These are phyloP conservation scores for Paedocypris micromegethes DNA, from an alignment of 2,797 vertebrate genomes.

Conservation along the genomic window DNA sequence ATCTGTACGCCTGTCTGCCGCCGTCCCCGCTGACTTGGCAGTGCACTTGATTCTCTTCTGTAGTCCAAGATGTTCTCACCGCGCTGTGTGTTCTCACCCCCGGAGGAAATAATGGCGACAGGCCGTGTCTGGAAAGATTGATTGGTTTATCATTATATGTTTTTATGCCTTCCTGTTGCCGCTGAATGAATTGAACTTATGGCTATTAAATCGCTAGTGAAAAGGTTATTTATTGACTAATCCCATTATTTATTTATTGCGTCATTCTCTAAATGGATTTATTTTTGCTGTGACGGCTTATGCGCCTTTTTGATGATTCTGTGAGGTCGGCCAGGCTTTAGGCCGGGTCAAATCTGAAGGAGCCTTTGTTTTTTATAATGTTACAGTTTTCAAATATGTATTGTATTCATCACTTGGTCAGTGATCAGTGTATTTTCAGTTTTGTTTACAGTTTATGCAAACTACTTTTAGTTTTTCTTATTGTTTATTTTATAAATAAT, in stretches of 20 bases:
- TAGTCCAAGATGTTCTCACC: slow-evolving; percentile 25
- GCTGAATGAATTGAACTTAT: not conserved
- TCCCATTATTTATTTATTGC: too few relatives aligned
- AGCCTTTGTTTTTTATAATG: too few relatives aligned
- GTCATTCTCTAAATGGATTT: not conserved
- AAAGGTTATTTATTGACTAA: too few relatives aligned
- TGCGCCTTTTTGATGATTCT: slow-evolving; percentile 3
- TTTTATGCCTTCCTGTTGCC: not conserved
- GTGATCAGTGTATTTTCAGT: too few relatives aligned
- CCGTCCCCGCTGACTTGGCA: slow-evolving; percentile 35
- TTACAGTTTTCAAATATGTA: too few relatives aligned
- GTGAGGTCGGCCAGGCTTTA: slow-evolving; percentile 15
- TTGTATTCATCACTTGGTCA: too few relatives aligned
- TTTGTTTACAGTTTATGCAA: too few relatives aligned
- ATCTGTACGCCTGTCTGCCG: slow-evolving; percentile 11
- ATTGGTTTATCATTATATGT: not conserved
- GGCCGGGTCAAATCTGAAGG: slow-evolving; percentile 1
- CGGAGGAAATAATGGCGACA: slow-evolving; percentile 12
- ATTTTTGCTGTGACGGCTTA: slow-evolving; percentile 15
- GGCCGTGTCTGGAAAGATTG: slow-evolving; percentile 12
- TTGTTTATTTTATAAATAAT: too few relatives aligned
- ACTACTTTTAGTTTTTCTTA: too few relatives aligned
- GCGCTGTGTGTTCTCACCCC: slow-evolving; percentile 14
- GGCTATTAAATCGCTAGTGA: too few relatives aligned
- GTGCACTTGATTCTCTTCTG: slow-evolving; percentile 31